phyloP scores from a whole-genome alignment of 2,888 invertebrate species.

The Scaptomyza polygonia region DNA sequence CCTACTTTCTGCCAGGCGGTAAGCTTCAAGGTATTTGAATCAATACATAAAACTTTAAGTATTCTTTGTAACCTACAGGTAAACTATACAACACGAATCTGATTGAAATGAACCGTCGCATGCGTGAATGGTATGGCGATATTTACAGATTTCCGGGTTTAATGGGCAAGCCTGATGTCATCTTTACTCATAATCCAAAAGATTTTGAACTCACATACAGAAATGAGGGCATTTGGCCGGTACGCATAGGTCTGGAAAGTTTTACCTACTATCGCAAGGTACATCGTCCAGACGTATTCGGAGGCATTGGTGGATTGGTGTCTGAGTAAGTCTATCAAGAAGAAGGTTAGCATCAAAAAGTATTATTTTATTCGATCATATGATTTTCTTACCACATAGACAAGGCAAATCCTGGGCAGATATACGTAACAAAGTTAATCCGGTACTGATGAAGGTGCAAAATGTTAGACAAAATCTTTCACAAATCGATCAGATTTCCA shows the following conservation, averaged over 20 bases:
- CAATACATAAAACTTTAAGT: not conserved
- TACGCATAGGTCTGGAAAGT: constrained; percentile 83
- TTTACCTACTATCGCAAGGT: constrained; percentile 84
- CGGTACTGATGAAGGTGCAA: constrained; percentile 79
- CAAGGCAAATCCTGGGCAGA: constrained; percentile 89
- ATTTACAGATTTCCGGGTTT: constrained; percentile 84
- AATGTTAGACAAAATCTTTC: constrained; percentile 74
- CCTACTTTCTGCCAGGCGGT: constrained; percentile 80
- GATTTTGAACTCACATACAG: constrained; percentile 85
- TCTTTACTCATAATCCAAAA: constrained; percentile 85
- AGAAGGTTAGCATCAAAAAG: too few relatives aligned
- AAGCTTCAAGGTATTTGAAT: not conserved
- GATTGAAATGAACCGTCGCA: constrained; percentile 66
- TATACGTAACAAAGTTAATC: constrained; percentile 86
- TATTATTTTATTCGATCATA: too few relatives aligned
- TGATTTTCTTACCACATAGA: constrained; percentile 68
- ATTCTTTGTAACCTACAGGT: constrained; percentile 35
- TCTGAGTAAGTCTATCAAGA: constrained; percentile 66
- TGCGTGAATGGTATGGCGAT: constrained; percentile 82
- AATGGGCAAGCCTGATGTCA: constrained; percentile 78
- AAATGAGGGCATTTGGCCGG: constrained; percentile 85
- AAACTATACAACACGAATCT: constrained; percentile 69
- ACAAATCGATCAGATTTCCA: constrained; percentile 75
- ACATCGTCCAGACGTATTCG: constrained; percentile 83
- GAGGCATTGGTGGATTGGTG: constrained; percentile 75